Conservation (phyloP, 2,888 invertebrate genomes). For the Andrena camellia region DNA sequence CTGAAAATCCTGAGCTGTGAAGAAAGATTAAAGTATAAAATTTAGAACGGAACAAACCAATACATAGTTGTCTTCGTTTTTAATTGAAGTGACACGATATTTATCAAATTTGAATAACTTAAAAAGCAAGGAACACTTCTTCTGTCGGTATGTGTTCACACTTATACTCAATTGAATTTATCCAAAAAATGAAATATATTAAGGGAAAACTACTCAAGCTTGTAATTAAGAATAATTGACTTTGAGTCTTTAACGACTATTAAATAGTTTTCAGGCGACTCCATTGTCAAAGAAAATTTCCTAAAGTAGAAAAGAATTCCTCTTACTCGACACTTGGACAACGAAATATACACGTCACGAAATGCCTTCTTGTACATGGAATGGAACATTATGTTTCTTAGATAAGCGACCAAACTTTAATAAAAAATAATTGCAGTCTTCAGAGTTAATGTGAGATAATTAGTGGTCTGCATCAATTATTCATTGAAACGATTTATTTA, state of each 20-base stretch:
- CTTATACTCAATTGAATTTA: not conserved
- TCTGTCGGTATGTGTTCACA: too few species aligned
- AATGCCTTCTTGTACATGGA: constrained; percentile 1
- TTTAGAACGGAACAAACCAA: not conserved
- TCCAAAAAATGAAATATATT: not conserved
- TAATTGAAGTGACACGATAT: not conserved
- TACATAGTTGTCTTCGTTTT: too few species aligned
- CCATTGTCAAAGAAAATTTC: not conserved
- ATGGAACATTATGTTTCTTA: not conserved
- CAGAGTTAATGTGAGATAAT: too few species aligned
- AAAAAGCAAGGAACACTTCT: too few species aligned
- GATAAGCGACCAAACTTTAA: too few species aligned
- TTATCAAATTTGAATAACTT: too few species aligned
- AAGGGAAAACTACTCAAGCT: too few species aligned
- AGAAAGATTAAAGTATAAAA: not conserved
- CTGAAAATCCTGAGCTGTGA: constrained; percentile 24
- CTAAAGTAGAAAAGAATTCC: not conserved
- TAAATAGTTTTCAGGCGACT: not conserved
- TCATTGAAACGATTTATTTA: too few species aligned
- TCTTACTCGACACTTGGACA: not conserved
- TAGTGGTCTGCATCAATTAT: too few species aligned
- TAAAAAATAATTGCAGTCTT: too few species aligned
- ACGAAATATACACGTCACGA: not conserved
- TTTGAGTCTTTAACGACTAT: not conserved
- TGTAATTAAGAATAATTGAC: too few species aligned